A percentile compares a stretch with the other conserved stretches of the same genome.
phyloP scores from a whole-genome alignment of 2,113 vertebrate genomes.

The Danionella cerebrum region DNA sequence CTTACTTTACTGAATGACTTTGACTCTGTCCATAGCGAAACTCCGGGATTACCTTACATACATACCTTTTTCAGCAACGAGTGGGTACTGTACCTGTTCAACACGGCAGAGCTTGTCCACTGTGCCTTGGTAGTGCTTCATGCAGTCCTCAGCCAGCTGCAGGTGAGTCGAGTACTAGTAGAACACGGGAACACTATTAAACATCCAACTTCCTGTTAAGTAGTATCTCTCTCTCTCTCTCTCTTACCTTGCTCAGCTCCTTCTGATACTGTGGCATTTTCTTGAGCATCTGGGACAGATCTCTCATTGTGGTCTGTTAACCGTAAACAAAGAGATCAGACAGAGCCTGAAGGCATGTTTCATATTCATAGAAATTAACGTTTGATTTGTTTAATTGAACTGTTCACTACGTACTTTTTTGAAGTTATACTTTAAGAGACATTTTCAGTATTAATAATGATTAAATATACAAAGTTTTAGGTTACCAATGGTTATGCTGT shows the following conservation, averaged over 20 bases:
- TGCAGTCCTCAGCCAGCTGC: slow-evolving; percentile 96
- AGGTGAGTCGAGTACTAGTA: slow-evolving; percentile 95
- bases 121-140: slow-evolving; percentile 96
- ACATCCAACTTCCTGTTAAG: neutral
- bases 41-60: no score
- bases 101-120: slow-evolving; percentile 97
- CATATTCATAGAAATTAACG: neutral
- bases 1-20: no score
- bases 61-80: neutral
- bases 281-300: slow-evolving; percentile 97
- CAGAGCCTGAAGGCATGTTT: neutral
- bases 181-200: neutral
- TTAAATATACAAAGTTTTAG: no score
- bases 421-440: neutral
- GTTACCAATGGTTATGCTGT: no score
- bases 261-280: slow-evolving; percentile 99
- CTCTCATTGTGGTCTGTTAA: slow-evolving; percentile 90
- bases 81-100: slow-evolving; percentile 73
- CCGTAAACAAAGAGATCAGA: neutral
- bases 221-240: neutral
- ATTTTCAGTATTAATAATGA: neutral
- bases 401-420: no score
- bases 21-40: no score
- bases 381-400: no score
- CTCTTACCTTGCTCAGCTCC: slow-evolving; percentile 89